phyloP scores from a whole-genome alignment of 2,113 vertebrate genomes.

The Myotis yumanensis region DNA sequence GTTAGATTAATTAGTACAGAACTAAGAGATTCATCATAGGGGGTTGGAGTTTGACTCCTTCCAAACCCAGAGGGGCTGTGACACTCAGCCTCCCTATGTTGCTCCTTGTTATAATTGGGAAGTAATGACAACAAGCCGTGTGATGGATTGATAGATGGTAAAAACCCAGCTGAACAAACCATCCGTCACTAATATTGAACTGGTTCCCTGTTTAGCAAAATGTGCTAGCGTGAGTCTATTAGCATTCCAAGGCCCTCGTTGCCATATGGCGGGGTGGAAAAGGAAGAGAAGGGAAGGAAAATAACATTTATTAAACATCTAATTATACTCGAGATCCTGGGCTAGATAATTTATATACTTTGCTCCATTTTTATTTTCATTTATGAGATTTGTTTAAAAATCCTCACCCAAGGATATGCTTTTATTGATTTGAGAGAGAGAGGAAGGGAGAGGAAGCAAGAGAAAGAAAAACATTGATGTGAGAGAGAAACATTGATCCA shows the following conservation, averaged over 20 bases:
- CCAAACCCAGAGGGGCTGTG: neutral
- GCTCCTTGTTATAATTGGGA: neutral
- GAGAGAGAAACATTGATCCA: neutral
- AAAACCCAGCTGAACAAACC: neutral
- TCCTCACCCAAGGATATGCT: neutral
- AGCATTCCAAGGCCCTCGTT: slow-evolving; percentile 3
- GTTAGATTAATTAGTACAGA: neutral
- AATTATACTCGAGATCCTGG: neutral
- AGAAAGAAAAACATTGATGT: neutral
- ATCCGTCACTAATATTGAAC: neutral
- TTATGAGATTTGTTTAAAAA: neutral
- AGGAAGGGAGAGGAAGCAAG: too few species aligned
- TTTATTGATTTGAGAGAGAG: neutral
- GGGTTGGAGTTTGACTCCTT: neutral
- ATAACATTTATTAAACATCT: neutral
- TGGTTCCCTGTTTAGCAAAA: slow-evolving; percentile 6
- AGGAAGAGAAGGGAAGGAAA: slow-evolving; percentile 2
- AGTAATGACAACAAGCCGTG: neutral
- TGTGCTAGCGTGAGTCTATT: neutral
- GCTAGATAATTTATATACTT: neutral
- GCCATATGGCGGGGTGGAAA: neutral
- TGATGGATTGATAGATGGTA: neutral
- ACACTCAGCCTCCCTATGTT: neutral
- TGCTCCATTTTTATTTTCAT: neutral
- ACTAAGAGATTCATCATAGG: neutral